Evolutionary conservation across 2,113 vertebrate species (phyloP), one percentile per base, ranked within the genome.

Genomic region (Oenanthe oenanthe): DNA sequence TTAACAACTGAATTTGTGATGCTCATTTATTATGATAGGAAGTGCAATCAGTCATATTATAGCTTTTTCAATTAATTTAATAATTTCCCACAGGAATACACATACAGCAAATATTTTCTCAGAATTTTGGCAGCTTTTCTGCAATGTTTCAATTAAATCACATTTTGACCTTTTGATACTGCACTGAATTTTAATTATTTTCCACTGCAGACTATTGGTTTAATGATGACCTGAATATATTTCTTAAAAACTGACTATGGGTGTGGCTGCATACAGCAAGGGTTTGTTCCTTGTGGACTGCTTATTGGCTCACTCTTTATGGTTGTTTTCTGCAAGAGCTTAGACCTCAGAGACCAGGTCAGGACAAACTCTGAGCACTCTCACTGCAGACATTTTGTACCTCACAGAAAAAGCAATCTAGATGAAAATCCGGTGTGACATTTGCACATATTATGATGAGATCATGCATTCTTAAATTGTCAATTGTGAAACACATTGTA

Each of bases 131-230:
- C 81, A 88, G 54, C 45, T 93, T 89, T 85, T 79, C 56, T 53
- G 34, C 79, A 70, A 50, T 50, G 14, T 50, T 93, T 94, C 77
- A 63, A 6, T 91, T 92, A 87, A 95, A 89, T 60, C 40, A 85
- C 11, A 0, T 92, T 72, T 58, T 92, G 70, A 51, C 42, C n/a
- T 28, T 47, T 82, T 85, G 53, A 72, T 79, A 56, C 48, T 89
- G 62, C 78, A 58, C 58, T 85, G 62, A 65, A 76, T 93, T 89
- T 75, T 85, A 93, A 74, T 88, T 96, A 72, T 93, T 88, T 93
- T 72, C 62, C 26, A 32, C 50, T 89, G 31, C 57, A 45, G 57
- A 56, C 36, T 67, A 51, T 28, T 72, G 13, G 7, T 71, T 87
- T 85, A 89, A 92, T 26, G 36, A 58, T 87, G 61, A 89, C 43